A percentile compares a stretch with the other conserved stretches of the same genome.
Evolutionary conservation across 1,140 invertebrate genomes (phyloP).

Genomic region (Coenobita brevimanus): DNA sequence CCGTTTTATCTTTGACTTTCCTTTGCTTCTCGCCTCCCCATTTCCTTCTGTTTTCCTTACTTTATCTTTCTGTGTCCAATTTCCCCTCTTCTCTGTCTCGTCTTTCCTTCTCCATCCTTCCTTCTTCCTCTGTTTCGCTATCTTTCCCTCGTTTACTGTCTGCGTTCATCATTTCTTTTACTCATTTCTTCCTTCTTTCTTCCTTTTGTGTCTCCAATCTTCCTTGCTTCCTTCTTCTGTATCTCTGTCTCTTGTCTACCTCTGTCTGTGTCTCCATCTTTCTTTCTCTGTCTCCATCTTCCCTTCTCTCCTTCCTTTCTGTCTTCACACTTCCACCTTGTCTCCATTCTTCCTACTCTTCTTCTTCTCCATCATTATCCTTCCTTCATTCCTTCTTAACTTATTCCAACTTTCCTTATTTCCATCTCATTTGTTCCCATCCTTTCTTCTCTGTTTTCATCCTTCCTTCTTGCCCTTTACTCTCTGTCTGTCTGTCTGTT

Average conservation of each 20-base stretch:
- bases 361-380: background rate
- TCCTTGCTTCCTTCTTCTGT: background rate
- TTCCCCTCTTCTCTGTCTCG: background rate
- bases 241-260: background rate
- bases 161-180: background rate
- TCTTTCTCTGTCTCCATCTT: background rate
- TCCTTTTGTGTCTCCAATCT: background rate
- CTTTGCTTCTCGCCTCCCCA: no score
- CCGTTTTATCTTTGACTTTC: background rate
- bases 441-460: background rate
- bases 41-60: background rate
- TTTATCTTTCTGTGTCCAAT: background rate
- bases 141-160: background rate
- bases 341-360: background rate
- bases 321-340: background rate
- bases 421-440: background rate
- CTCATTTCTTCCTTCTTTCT: background rate
- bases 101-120: no score
- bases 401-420: background rate
- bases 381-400: background rate
- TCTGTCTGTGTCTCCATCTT: background rate
- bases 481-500: no score
- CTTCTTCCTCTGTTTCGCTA: background rate
- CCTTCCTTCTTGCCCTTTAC: background rate
- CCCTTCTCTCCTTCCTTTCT: background rate